Conservation (phyloP, 2,797 vertebrate genomes). For the Neoniphon sammara region DNA sequence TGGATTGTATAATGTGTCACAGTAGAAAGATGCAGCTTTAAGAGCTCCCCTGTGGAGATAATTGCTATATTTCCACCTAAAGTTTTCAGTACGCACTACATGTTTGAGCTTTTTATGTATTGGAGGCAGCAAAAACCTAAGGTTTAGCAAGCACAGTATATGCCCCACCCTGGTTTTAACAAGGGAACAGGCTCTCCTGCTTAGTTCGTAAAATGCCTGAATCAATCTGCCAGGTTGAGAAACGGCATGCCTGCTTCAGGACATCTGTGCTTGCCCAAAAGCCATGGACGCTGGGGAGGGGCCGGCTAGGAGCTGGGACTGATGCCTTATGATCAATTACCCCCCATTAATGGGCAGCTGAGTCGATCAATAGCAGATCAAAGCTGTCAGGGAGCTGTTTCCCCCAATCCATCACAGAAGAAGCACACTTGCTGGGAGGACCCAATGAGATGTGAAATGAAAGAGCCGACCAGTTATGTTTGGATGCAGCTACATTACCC, state of each 20-base stretch:
- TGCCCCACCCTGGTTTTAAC: neutral
- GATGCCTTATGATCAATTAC: constrained; percentile 72
- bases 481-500: constrained; percentile 50
- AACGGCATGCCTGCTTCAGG: constrained; percentile 2
- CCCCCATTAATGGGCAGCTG: constrained; percentile 69
- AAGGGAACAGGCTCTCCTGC: neutral
- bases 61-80: constrained; percentile 9
- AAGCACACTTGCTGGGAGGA: constrained; percentile 50
- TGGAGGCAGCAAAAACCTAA: neutral
- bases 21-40: constrained; percentile 21
- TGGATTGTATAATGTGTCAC: constrained; percentile 12
- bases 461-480: constrained; percentile 64
- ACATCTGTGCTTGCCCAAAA: constrained; percentile 20
- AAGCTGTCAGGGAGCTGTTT: constrained; percentile 72
- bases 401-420: constrained; percentile 69
- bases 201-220: neutral
- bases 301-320: constrained; percentile 25
- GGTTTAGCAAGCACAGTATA: neutral
- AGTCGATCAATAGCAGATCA: constrained; percentile 81
- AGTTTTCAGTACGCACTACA: constrained; percentile 23
- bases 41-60: constrained; percentile 20
- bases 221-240: neutral
- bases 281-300: constrained; percentile 21
- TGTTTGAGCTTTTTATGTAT: constrained; percentile 16
- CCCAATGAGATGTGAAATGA: constrained; percentile 65